Conservation (phyloP, 2,888 invertebrate genomes). For the Junonia oenone region DNA sequence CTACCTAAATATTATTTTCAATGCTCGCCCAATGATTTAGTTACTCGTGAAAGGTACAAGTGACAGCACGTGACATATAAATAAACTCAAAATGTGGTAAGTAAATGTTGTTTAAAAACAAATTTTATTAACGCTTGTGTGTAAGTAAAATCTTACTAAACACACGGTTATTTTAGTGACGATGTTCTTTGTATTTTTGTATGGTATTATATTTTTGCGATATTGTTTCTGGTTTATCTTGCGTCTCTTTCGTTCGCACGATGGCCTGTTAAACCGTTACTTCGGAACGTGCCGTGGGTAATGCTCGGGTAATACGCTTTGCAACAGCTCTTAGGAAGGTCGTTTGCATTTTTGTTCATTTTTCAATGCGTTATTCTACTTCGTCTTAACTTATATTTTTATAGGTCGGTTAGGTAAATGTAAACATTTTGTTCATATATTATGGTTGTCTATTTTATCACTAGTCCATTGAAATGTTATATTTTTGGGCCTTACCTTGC, state of each 20-base stretch:
- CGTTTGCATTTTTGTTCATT: neutral
- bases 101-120: neutral
- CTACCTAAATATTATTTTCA: conserved; percentile 13
- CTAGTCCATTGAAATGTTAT: too few species aligned
- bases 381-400: neutral
- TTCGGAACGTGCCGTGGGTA: conserved; percentile 14
- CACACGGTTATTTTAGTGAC: neutral
- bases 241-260: conserved; percentile 17
- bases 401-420: neutral
- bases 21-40: conserved; percentile 22
- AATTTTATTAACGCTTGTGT: too few species aligned
- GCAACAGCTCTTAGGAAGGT: neutral
- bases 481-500: too few species aligned
- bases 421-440: neutral
- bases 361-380: neutral
- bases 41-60: conserved; percentile 22
- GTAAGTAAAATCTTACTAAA: neutral
- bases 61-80: conserved; percentile 23
- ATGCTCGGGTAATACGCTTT: neutral
- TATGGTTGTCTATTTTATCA: too few species aligned
- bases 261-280: conserved; percentile 15
- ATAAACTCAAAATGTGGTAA: conserved; percentile 24
- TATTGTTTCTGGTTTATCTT: conserved; percentile 4
- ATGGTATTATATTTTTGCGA: neutral
- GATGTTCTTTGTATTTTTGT: neutral